Evolutionary conservation across 2,797 vertebrate species (phyloP).

Genomic region (Scyliorhinus canicula): DNA sequence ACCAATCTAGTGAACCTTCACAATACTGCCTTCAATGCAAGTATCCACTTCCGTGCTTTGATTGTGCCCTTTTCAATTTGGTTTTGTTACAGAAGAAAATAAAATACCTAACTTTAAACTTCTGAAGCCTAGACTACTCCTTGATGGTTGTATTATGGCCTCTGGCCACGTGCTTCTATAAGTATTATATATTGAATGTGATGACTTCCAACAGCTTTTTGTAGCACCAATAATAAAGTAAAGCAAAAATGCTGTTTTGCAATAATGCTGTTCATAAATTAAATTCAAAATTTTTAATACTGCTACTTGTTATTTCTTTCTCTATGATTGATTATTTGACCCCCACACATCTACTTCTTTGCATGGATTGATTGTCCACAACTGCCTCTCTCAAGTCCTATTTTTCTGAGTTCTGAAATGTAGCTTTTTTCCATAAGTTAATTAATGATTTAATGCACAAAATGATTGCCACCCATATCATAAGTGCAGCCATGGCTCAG

Average conservation of each 20-base stretch:
- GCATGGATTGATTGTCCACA: not conserved
- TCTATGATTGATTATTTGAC: not conserved
- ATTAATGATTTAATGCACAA: not conserved
- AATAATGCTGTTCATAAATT: not conserved
- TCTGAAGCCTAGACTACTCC: not conserved
- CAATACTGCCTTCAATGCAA: too few species aligned
- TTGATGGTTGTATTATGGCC: not conserved
- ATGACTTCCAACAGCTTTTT: not conserved
- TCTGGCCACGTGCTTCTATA: not conserved
- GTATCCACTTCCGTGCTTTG: not conserved
- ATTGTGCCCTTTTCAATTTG: not conserved
- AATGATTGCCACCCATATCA: not conserved
- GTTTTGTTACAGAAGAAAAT: not conserved
- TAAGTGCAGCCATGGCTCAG: not conserved
- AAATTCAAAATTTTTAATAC: not conserved
- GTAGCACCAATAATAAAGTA: not conserved
- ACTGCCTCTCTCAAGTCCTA: not conserved
- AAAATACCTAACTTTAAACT: not conserved
- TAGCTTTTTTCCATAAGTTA: not conserved
- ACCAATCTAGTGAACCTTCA: too few species aligned
- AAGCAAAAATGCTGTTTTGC: not conserved
- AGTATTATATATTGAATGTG: not conserved
- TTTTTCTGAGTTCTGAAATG: not conserved
- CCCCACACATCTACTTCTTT: not conserved
- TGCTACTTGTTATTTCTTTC: not conserved